A percentile compares a stretch with the other conserved stretches of the same genome.
Evolutionary conservation across 2,888 invertebrate species (phyloP).

Genomic region (Pachliopta kotzebuea): DNA sequence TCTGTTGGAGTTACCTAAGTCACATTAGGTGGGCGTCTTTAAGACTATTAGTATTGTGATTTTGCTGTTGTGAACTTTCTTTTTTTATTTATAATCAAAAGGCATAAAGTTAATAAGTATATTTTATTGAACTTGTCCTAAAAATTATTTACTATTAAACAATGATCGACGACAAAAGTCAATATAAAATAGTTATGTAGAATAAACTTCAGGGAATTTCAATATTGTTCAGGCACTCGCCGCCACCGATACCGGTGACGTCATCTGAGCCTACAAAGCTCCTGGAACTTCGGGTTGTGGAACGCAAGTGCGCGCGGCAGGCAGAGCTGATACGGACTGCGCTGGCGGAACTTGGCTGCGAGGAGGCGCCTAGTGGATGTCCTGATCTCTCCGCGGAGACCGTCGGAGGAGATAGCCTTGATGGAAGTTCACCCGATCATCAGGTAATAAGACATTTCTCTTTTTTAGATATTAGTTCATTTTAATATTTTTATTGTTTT

Average conservation of each 20-base stretch:
- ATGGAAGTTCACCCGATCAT: conserved; percentile 83
- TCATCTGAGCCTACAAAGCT: conserved; percentile 85
- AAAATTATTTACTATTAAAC: no score
- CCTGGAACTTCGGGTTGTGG: conserved; percentile 89
- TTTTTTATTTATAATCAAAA: no score
- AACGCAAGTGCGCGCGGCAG: conserved; percentile 90
- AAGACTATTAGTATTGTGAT: not conserved
- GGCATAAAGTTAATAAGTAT: no score
- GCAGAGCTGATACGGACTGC: conserved; percentile 91
- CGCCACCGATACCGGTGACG: conserved; percentile 71
- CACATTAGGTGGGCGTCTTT: not conserved
- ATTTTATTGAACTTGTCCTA: no score
- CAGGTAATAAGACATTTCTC: conserved; percentile 73
- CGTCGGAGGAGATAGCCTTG: conserved; percentile 80
- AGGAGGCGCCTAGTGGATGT: conserved; percentile 92
- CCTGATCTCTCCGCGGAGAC: conserved; percentile 90
- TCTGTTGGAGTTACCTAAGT: not conserved
- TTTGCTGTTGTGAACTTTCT: not conserved
- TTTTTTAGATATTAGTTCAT: no score
- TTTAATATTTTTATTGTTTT: not conserved
- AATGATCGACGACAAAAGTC: not conserved
- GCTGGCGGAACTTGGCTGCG: conserved; percentile 92
- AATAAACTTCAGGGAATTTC: not conserved
- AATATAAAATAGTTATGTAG: not conserved
- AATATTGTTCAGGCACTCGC: conserved; percentile 59